phyloP scores from a whole-genome alignment of 2,797 vertebrate genomes.

The Argentina silus region DNA sequence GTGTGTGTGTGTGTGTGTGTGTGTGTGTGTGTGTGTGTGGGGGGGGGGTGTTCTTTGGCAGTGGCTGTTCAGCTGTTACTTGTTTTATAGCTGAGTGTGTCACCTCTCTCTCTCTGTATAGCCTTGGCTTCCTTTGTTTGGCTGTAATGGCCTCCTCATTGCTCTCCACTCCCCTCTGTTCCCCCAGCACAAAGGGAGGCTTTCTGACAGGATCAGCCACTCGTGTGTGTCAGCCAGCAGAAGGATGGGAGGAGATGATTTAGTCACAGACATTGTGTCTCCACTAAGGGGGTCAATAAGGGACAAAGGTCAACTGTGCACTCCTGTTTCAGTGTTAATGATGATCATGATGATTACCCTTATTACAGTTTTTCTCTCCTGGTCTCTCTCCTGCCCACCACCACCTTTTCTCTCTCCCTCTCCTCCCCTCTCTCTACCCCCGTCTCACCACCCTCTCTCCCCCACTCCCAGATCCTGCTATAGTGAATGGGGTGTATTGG shows the following conservation, averaged over 20 bases:
- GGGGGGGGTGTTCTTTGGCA: conserved; percentile 39
- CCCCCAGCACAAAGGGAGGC: conserved; percentile 64
- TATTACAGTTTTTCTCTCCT: conserved; percentile 47
- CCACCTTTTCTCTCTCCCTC: background rate
- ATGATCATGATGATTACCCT: conserved; percentile 50
- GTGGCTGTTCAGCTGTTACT: conserved; percentile 47
- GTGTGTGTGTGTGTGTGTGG: background rate
- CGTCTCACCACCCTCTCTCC: conserved; percentile 11
- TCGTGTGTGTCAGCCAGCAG: conserved; percentile 26
- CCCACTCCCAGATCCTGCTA: conserved; percentile 85
- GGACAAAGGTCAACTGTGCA: conserved; percentile 65
- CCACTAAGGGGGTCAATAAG: conserved; percentile 58
- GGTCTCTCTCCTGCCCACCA: too few species aligned
- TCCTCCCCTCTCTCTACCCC: background rate
- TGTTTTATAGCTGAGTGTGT: conserved; percentile 53
- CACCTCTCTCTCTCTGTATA: conserved; percentile 38
- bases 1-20: background rate
- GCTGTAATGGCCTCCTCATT: conserved; percentile 70
- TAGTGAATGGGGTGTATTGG: conserved; percentile 97
- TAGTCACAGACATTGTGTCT: conserved; percentile 63
- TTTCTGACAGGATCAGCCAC: conserved; percentile 32
- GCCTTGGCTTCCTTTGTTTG: conserved; percentile 65
- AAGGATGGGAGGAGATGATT: conserved; percentile 54
- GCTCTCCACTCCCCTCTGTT: conserved; percentile 34
- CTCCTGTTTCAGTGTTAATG: conserved; percentile 32